Base-by-base conservation (phyloP, 2,113 vertebrate genomes). In the Archocentrus centrarchus region DNA sequence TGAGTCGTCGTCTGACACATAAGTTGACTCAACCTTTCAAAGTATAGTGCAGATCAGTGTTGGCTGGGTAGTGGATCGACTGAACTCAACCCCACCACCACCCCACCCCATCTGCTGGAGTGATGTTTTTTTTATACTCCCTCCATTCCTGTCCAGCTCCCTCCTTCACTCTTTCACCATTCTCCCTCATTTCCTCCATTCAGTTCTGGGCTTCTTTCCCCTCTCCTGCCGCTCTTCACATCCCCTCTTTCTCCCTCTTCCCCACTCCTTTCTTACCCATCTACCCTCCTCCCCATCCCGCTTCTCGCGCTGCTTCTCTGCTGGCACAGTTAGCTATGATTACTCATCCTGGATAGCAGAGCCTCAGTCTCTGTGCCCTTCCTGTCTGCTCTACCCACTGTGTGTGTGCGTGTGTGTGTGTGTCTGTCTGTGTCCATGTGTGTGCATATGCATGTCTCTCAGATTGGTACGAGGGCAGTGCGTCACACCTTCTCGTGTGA, bases 401-500 rank as follows among this genome's bases (percentile, higher is more conserved):
- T 87, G 82, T 27, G 80, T 62, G 79, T 80, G 81, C 2, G 41
- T 60, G 80, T 77, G 80, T 62, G 79, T 80, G 81, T 58, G 47
- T 64, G 66, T 60, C 57, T 59, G 76, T 61, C 7, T 39, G 68
- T 53, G 79, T 13, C 61, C 24, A n/a, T 81, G 85, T 83, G 88
- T 90, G 85, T 47, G 75, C 81, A 86, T 89, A 82, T 88, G 88
- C 53, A 78, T 84, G 87, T 89, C 88, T 90, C 89, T 86, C 87
- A 93, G 84, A 87, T 86, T 88, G 86, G 77, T 91, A 86, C 64
- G 37, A 93, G 90, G 89, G 86, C 84, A 92, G 84, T 82, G 81
- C 81, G 78, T 93, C 88, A 90, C 88, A 90, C 86, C 83, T 90
- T 91, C 89, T 89, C n/a, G 86, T 93, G 88, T 92, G 92, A 93